Evolutionary conservation across 2,888 invertebrate species (phyloP).

Genomic region (Dryobotodes eremita): DNA sequence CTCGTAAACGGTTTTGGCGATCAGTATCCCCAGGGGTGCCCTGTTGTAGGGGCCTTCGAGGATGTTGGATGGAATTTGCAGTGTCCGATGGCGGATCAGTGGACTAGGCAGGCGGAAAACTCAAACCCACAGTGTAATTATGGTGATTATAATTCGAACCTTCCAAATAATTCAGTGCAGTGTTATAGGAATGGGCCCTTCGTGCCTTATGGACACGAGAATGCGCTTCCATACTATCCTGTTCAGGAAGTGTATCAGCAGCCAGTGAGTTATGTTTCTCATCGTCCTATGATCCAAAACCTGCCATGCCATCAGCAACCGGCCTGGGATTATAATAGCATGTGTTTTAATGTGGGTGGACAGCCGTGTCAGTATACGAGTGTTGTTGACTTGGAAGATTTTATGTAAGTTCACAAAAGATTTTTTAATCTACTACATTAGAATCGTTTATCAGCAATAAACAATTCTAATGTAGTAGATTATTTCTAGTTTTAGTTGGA

Average conservation of each 20-base stretch:
- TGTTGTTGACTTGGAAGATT: slow-evolving; percentile 93
- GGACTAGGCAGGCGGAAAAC: slow-evolving; percentile 74
- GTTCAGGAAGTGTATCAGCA: slow-evolving; percentile 71
- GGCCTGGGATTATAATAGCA: slow-evolving; percentile 92
- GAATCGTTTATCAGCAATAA: background rate
- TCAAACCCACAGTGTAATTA: slow-evolving; percentile 74
- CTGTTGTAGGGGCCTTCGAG: slow-evolving; percentile 77
- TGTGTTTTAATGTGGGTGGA: slow-evolving; percentile 92
- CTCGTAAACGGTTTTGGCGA: slow-evolving; percentile 78
- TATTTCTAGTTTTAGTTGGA: slow-evolving; percentile 10
- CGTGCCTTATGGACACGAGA: slow-evolving; percentile 68
- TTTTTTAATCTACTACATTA: background rate
- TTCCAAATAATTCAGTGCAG: slow-evolving; percentile 76
- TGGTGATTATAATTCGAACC: slow-evolving; percentile 73
- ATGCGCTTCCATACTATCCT: slow-evolving; percentile 72
- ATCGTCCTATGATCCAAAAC: slow-evolving; percentile 72
- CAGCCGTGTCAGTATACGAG: slow-evolving; percentile 93
- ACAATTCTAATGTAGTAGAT: too few species aligned
- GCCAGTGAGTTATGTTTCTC: slow-evolving; percentile 70
- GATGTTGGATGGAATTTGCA: slow-evolving; percentile 81
- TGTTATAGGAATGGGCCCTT: slow-evolving; percentile 76
- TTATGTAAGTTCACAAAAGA: slow-evolving; percentile 92
- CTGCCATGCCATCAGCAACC: slow-evolving; percentile 88
- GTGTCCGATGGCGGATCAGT: slow-evolving; percentile 81
- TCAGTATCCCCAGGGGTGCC: slow-evolving; percentile 76